Base-by-base conservation (phyloP, 2,888 invertebrate genomes). In the Chloroclysta siterata region DNA sequence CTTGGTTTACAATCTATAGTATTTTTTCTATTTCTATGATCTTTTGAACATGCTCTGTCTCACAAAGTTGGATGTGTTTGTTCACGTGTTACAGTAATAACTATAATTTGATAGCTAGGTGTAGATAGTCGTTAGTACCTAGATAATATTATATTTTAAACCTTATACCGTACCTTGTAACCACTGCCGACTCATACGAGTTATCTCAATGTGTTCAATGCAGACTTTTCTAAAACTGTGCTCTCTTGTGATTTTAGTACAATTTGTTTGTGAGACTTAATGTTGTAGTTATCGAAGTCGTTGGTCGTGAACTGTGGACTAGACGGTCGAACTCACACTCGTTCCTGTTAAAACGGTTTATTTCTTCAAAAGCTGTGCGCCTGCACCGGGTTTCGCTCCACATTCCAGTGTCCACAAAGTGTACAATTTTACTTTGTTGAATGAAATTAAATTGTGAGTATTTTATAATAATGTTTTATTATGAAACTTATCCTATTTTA, bases 401-500 rank as follows among this genome's bases (percentile, higher is more conserved):
- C 83, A 82, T 83, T 83, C 80, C 83, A 82, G 65, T 73, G 63
- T 63, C 56, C 14, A 63, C 60, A 67, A 11, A 68, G 71, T 81
- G 77, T 79, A 79, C 68, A 57, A 70, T 69, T 65, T 62, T 68
- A 73, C 70, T 71, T 52, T 56, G 33, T 56, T 51, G 53, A 69
- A 69, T 73, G 73, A 82, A 80, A 82, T 80, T 76, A 83, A 81
- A 81, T 74, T 77, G 72, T 75, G 68, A 61, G 71, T 79, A 78
- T 82, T 85, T 83, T 78, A 80, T 79, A 77, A 76, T 80, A 80
- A 78, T 78, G 28, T 80, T 77, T 86, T 83, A 84, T 84, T 81
- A 81, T 76, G 78, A 80, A 82, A 76, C 80, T 79, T 77, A 82
- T 68, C 61, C 65, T 76, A 75, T 29, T 63, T 60, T 75, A 76